Evolutionary conservation across 2,888 invertebrate genomes (phyloP), one percentile per base, ranked within the genome.

Genomic region (Xanthia togata): DNA sequence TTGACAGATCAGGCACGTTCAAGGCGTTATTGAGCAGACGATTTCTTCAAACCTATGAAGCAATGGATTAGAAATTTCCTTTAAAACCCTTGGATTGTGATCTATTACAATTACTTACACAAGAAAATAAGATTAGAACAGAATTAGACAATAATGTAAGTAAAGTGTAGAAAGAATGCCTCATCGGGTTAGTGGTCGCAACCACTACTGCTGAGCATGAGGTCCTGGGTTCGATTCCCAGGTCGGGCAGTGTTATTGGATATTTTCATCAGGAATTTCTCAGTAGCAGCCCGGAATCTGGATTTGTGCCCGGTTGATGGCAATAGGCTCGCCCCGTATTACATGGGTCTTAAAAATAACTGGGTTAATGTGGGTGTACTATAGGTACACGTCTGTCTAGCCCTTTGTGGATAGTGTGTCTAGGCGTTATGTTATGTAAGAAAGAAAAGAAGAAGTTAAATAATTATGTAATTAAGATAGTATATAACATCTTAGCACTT

Each of bases 361-460:
- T 31, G 31, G 31, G 31, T 31, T 31, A 31, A 31, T 31, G 31
- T 31, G 31, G 31, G 31, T 31, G 31, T 31, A 31, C 5, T 35
- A 1, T 62, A 60, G 35, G 3, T 35, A 38, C 2, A 38, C 14
- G 9, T 63, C 63, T n/a, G n/a, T 38, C n/a, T 41, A 11, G 17
- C 9, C 0, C 9, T 11, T 26, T 3, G 1, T 0, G 5, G 9
- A 6, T 41, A 5, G 41, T n/a, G n/a, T n/a, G n/a, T n/a, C n/a
- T 4, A 20, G 11, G 0, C 35, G 31, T 44, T 20, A 38, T 38
- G 1, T 38, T 35, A 23, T 11, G 11, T 20, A 35, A 35, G 38
- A 63, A 63, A 63, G 63, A 63, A 63, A 41, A 41, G 14, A 35
- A 35, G 71, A 71, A 79, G 63, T 35, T 35, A 41, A 63, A 73